Base-by-base conservation (phyloP, 2,797 vertebrate species). In the Mormyrus proboscirostris region DNA sequence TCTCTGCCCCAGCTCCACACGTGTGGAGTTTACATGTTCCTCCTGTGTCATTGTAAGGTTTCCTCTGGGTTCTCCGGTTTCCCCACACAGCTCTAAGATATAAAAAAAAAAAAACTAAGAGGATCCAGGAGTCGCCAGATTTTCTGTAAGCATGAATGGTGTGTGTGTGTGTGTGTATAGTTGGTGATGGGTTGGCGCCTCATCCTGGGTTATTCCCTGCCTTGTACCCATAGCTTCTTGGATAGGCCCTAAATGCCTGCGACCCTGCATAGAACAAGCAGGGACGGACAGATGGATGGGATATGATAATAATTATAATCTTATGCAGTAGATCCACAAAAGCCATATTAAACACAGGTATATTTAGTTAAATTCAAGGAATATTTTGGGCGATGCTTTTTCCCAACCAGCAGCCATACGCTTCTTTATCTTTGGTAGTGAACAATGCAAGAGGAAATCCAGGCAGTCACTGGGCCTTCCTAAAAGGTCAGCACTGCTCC, bases 371-470 rank as follows among this genome's bases (percentile, higher is more conserved):
- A 76, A 38, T 44, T n/a, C 10, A 55, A 57, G 19, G 53, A 87
- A 41, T 25, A 38, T 55, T 57, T 14, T 53, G 84, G 22, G 29
- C 19, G 22, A 25, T 49, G 25, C 29, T 22, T 41, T 89, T 2
- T 53, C 16, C 41, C n/a, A 25, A 38, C 12, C 1, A 69, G 44
- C 14, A 86, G 59, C 29, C 83, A 14, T n/a, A 41, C 29, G 12
- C 22, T 65, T 51, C 51, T 50, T n/a, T 59, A 59, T 84, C 88
- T 44, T 89, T 9, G 22, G 16, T 86, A 19, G 50, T 47, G 55
- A 90, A 90, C 90, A 90, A 90, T 90, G 55, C 53, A 19, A 86
- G 53, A 87, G 90, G 90, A 90, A 89, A 87, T 89, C 44, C 53
- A 50, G 44, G 86, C 79, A 55, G 86, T 59, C 55, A 49, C 86